Evolutionary conservation across 1,140 invertebrate species (phyloP).

Genomic region (Oppia nitens): DNA sequence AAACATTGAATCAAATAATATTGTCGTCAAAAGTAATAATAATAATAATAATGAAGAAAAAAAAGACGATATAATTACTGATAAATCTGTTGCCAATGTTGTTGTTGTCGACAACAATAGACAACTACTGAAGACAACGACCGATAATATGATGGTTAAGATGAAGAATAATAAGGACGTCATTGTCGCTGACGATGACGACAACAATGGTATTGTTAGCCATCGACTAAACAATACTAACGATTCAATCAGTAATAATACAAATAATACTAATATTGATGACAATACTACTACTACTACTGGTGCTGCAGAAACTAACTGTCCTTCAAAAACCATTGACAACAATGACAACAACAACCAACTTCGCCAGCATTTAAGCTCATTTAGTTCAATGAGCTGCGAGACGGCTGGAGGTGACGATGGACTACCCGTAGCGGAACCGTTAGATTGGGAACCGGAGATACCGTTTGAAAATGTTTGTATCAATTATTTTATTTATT

Average conservation of each 20-base stretch:
- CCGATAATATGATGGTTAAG: background rate
- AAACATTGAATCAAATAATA: background rate
- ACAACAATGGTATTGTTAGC: too few relatives aligned
- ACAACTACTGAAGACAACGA: background rate
- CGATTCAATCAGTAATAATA: too few relatives aligned
- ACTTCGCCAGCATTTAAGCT: background rate
- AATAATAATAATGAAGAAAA: too few relatives aligned
- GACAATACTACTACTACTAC: too few relatives aligned
- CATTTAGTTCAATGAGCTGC: conserved; percentile 22
- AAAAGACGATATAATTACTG: background rate
- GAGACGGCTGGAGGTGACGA: too few relatives aligned
- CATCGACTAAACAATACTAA: too few relatives aligned
- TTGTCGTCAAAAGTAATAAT: background rate
- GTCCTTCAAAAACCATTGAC: background rate
- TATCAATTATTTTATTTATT: background rate
- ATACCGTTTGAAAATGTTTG: conserved; percentile 76
- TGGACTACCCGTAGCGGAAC: conserved; percentile 60
- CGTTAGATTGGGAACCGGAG: conserved; percentile 72
- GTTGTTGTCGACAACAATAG: background rate
- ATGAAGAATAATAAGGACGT: background rate
- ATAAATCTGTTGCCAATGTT: background rate
- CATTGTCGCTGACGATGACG: background rate
- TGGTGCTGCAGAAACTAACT: too few relatives aligned
- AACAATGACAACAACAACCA: background rate
- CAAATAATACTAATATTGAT: too few relatives aligned